These are phyloP conservation scores for Girardia tigrina DNA, from an alignment of 2,888 invertebrate genomes.

Conservation along the genomic window DNA sequence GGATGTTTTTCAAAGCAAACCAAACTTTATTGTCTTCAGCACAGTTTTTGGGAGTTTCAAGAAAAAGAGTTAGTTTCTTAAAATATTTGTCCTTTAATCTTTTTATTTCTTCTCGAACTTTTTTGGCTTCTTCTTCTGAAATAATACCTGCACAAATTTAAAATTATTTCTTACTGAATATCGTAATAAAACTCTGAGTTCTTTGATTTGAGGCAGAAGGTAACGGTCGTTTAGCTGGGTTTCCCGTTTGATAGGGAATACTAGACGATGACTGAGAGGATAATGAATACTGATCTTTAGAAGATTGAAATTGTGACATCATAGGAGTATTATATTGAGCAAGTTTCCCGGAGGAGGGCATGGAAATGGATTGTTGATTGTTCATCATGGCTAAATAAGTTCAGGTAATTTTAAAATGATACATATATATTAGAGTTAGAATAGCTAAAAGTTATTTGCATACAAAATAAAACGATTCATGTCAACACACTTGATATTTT, in stretches of 20 bases:
- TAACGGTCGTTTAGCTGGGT: neutral
- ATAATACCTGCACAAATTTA: neutral
- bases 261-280: neutral
- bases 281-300: neutral
- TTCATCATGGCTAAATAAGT: neutral
- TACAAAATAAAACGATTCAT: too few relatives aligned
- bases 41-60: constrained; percentile 9
- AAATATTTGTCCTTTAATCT: neutral
- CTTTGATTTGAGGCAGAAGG: neutral
- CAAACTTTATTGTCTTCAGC: neutral
- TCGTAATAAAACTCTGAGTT: neutral
- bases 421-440: too few relatives aligned
- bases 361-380: neutral
- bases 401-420: neutral
- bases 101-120: constrained; percentile 9
- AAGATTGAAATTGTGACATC: neutral
- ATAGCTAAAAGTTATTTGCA: too few relatives aligned
- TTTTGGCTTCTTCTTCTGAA: constrained; percentile 6
- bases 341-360: neutral
- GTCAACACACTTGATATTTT: too few relatives aligned
- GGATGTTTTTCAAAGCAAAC: neutral
- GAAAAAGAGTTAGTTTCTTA: neutral
- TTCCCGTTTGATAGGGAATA: neutral
- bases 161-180: neutral
- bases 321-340: neutral